Percentiles rank a stretch among this genome's conserved stretches.
Evolutionary conservation across 2,113 vertebrate genomes (phyloP).

Genomic region (Dromaius novaehollandiae): DNA sequence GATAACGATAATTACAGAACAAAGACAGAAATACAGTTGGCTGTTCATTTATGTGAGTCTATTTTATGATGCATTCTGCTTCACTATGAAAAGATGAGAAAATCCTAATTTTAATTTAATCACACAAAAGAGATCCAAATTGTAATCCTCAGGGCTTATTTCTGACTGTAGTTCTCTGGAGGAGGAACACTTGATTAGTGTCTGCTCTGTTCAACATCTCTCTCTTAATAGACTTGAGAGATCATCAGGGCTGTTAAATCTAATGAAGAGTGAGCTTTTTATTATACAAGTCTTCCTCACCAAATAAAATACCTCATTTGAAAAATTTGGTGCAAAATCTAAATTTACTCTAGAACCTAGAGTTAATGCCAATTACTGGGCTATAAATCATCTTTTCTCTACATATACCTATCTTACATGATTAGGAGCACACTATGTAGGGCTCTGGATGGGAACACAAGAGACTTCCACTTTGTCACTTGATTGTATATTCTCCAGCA

Average conservation of each 20-base stretch:
- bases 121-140: background rate
- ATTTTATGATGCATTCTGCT: background rate
- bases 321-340: background rate
- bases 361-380: background rate
- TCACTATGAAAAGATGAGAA: background rate
- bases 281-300: background rate
- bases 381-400: background rate
- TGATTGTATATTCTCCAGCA: background rate
- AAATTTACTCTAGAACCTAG: background rate
- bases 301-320: background rate
- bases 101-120: background rate
- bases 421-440: background rate
- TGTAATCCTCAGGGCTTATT: background rate
- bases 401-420: fast-evolving
- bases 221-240: background rate
- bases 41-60: background rate
- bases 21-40: background rate
- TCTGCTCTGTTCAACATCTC: background rate
- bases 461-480: background rate
- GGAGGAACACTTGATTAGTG: background rate
- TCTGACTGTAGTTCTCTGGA: background rate
- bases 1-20: background rate
- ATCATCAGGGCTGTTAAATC: background rate
- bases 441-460: background rate
- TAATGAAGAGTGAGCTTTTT: background rate